Evolutionary conservation across 2,797 vertebrate genomes (phyloP).

Genomic region (Arrhamphus sclerolepis): DNA sequence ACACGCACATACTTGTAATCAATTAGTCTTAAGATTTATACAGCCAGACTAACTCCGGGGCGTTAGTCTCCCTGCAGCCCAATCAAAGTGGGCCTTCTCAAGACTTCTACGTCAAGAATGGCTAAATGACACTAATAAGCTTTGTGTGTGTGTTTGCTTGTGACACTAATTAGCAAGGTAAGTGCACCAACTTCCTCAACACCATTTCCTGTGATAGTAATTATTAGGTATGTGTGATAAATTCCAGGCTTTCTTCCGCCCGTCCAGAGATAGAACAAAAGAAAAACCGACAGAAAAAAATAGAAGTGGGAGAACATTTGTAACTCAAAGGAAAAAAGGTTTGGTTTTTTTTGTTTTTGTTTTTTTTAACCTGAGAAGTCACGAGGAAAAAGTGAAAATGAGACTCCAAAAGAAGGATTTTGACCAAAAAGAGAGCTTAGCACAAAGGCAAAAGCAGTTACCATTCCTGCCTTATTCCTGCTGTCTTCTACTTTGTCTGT

Average conservation of each 20-base stretch:
- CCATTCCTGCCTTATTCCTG: not conserved
- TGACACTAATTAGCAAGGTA: slow-evolving; percentile 77
- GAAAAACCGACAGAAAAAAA: slow-evolving; percentile 25
- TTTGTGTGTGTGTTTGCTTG: slow-evolving; percentile 65
- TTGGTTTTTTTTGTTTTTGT: too few species aligned
- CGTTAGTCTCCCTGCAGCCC: slow-evolving; percentile 55
- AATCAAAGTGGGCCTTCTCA: slow-evolving; percentile 56
- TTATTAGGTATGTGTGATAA: slow-evolving; percentile 84
- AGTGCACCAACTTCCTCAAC: slow-evolving; percentile 73
- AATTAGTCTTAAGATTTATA: slow-evolving; percentile 70
- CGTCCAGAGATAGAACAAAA: slow-evolving; percentile 43
- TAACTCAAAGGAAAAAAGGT: slow-evolving; percentile 37
- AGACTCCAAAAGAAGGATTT: slow-evolving; percentile 35
- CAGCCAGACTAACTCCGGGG: slow-evolving; percentile 49
- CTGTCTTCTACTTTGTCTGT: not conserved
- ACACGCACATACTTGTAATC: slow-evolving; percentile 48
- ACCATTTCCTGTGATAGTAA: slow-evolving; percentile 81
- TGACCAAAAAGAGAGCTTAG: slow-evolving; percentile 1
- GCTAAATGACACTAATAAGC: slow-evolving; percentile 71
- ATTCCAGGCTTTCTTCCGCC: slow-evolving; percentile 74
- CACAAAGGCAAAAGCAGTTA: slow-evolving; percentile 9
- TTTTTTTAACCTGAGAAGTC: too few species aligned
- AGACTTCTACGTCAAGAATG: slow-evolving; percentile 47
- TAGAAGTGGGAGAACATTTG: slow-evolving; percentile 8
- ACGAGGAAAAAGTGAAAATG: slow-evolving; percentile 31